A percentile compares a stretch with the other conserved stretches of the same genome.
Evolutionary conservation across 2,888 invertebrate species (phyloP).

Genomic region (Caenorhabditis imperialis): DNA sequence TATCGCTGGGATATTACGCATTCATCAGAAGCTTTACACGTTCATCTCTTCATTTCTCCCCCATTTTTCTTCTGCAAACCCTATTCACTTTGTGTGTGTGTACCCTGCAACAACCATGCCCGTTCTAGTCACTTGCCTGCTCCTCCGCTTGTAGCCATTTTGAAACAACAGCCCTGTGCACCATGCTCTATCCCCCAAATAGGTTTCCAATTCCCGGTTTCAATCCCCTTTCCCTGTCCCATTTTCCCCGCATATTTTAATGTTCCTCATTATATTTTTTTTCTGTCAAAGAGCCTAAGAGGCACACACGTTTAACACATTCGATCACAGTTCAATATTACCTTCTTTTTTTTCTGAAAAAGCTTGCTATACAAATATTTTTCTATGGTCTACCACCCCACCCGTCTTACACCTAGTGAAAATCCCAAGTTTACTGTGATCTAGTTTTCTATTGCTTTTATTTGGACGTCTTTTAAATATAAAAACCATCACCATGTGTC

Average conservation of each 20-base stretch:
- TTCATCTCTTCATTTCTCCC: conserved; percentile 17
- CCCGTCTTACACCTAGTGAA: conserved; percentile 40
- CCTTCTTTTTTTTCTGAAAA: conserved; percentile 3
- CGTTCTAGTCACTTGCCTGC: conserved; percentile 33
- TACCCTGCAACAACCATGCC: neutral
- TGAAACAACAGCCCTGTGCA: conserved; percentile 38
- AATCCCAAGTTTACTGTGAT: conserved; percentile 42
- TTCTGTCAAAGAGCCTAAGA: conserved; percentile 35
- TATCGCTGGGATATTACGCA: too few relatives aligned
- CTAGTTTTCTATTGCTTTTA: conserved; percentile 33
- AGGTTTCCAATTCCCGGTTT: conserved; percentile 1
- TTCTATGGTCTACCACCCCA: conserved; percentile 1
- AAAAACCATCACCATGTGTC: conserved; percentile 3
- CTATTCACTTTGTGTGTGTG: neutral
- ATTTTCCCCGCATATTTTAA: conserved; percentile 51
- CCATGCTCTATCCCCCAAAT: conserved; percentile 1
- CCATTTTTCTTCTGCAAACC: conserved; percentile 7
- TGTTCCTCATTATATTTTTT: neutral
- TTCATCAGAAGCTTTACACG: conserved; percentile 39
- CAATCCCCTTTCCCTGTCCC: conserved; percentile 10
- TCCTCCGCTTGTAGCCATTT: conserved; percentile 35
- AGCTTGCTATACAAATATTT: conserved; percentile 1
- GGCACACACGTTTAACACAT: conserved; percentile 43
- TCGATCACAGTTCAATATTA: conserved; percentile 34
- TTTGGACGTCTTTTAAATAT: conserved; percentile 9